Evolutionary conservation across 2,888 invertebrate genomes (phyloP), one percentile per base, ranked within the genome.

Genomic region (Ceramica pisi): DNA sequence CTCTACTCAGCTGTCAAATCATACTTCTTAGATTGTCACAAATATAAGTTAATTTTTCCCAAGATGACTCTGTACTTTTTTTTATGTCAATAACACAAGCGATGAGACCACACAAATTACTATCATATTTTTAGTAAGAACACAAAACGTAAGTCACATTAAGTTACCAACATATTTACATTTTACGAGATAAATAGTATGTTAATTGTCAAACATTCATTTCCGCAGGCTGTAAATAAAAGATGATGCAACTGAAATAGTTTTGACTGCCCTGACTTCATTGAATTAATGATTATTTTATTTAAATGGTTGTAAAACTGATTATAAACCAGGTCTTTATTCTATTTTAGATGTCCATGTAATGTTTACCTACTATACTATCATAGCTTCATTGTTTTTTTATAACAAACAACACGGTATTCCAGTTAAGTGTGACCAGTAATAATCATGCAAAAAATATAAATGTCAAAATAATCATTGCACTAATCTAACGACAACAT

Each of bases 401-500:
- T 6, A 14, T 21, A 16, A 12, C 14, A 51, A 12, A 26, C 6
- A 46, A 64, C 31, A 53, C 19, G n/a, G 9, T 14, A 0, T 19
- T 44, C 2, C 41, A 51, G 26, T 3, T 26, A 26, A 26, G 26
- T 26, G 2, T 26, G 12, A 38, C 5, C 16, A 38, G n/a, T 41
- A 51, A 23, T 41, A 67, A 41, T 48, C n/a, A 53, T 26, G n/a
- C n/a, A 14, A 21, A 44, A 19, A 55, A 66, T 38, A 16, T n/a
- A 65, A 60, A 50, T 51, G 23, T 59, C 44, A 63, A 62, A 71
- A 69, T 60, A 64, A 80, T 75, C 44, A 69, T 56, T 31, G 12
- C 19, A 62, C 12, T 66, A 60, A 71, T 77, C 31, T 72, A 70
- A 44, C 8, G 53, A 56, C 56, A 70, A 68, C 50, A 77, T 68